Evolutionary conservation across 2,113 vertebrate species (phyloP).

Genomic region (Probosciger aterrimus): DNA sequence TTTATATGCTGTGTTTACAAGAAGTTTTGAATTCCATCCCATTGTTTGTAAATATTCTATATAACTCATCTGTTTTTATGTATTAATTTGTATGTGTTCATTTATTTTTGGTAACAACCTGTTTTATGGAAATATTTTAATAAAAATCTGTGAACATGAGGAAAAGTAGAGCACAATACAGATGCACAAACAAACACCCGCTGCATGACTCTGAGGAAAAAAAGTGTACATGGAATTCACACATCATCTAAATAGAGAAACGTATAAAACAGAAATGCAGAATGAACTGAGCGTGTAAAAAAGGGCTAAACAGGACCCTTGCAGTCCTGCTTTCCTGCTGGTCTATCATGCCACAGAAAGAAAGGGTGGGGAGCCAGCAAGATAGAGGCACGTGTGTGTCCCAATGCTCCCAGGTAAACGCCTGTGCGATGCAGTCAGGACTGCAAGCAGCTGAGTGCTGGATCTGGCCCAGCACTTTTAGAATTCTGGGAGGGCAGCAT

Average conservation of each 20-base stretch:
- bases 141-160: slow-evolving; percentile 75
- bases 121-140: slow-evolving; percentile 72
- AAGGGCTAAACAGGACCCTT: background rate
- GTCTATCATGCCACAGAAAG: rapidly evolving
- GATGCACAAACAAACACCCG: slow-evolving; percentile 66
- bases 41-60: slow-evolving; percentile 75
- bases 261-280: background rate
- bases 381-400: rapidly evolving
- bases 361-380: background rate
- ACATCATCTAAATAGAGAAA: slow-evolving; percentile 55
- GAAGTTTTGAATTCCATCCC: slow-evolving; percentile 61
- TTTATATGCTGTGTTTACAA: slow-evolving; percentile 53
- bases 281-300: background rate
- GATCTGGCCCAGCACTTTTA: background rate
- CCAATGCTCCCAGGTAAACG: rapidly evolving
- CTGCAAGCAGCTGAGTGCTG: rapidly evolving
- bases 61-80: slow-evolving; percentile 69
- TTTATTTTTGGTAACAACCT: slow-evolving; percentile 71
- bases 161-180: slow-evolving; percentile 66
- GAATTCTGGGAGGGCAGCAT: rapidly evolving
- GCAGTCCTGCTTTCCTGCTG: background rate
- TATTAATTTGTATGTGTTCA: slow-evolving; percentile 72
- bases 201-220: slow-evolving; percentile 42
- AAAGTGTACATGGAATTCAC: slow-evolving; percentile 50
- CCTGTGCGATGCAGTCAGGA: background rate